Base-by-base conservation (phyloP, 2,797 vertebrate genomes). In the Amphiprion clarkii region DNA sequence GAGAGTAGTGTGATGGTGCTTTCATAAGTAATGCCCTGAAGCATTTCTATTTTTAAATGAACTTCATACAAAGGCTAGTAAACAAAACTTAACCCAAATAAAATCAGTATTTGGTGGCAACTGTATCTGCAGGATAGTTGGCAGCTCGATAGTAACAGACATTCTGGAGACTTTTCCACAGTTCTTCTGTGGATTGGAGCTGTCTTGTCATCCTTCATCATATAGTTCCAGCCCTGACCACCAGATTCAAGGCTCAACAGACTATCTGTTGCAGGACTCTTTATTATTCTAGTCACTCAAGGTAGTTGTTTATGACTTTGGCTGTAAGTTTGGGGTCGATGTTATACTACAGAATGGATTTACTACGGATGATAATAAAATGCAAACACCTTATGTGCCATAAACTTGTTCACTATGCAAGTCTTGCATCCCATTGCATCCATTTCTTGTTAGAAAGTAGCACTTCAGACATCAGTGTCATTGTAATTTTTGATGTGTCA, bases 391-490 rank as follows among this genome's bases (percentile, higher is more conserved):
- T 36, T 39, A 56, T 16, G 21, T 57, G 17, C 13, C 59, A 44
- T 51, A 71, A 66, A 33, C 0, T 0, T 65, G 71, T 59, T 54
- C 25, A 27, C n/a, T 46, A n/a, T 72, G 44, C 1, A 53, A 62
- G n/a, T 39, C 16, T 19, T 67, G 19, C 23, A 61, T 42, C 31
- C 12, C 4, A 72, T 27, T 27, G 27, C 5, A 40, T 73, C 19
- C 56, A 73, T 76, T 17, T 60, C 14, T 59, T 67, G 40, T 77
- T 57, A 62, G 46, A 84, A 85, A 52, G 68, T 36, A 31, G 68
- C 54, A 71, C 55, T 40, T 60, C 5, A 66, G 56, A 61, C 6
- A 21, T 42, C 19, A 54, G 48, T 68, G 48, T 60, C 58, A 56
- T 52, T 44, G 81, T 72, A 71, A 83, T 67, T 48, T 59, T n/a